phyloP scores from a whole-genome alignment of 2,888 invertebrate species.

The Deilephila porcellus region DNA sequence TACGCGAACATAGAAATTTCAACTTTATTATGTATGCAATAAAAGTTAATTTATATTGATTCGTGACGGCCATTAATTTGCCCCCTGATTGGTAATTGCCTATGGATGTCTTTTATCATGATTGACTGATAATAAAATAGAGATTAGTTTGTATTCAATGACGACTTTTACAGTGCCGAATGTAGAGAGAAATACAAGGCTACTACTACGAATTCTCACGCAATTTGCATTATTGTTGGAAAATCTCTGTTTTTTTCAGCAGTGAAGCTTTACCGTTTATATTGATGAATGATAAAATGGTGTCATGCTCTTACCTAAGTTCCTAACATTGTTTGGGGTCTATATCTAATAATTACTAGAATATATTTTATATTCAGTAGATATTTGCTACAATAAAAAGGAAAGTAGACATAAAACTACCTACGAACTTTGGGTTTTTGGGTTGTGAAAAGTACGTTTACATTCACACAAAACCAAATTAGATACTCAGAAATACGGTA shows the following conservation, averaged over 20 bases:
- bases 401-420: too few relatives aligned
- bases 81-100: neutral
- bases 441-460: too few relatives aligned
- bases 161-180: neutral
- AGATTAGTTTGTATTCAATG: neutral
- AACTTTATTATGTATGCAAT: neutral
- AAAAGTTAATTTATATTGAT: neutral
- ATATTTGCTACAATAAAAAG: too few relatives aligned
- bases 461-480: too few relatives aligned
- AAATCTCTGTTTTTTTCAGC: neutral
- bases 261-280: too few relatives aligned
- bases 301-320: too few relatives aligned
- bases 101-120: neutral
- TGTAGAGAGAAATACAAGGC: neutral
- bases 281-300: too few relatives aligned
- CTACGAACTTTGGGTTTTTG: too few relatives aligned
- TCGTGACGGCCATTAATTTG: neutral
- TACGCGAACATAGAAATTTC: neutral
- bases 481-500: neutral
- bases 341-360: too few relatives aligned
- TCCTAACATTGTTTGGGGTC: too few relatives aligned
- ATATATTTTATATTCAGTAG: too few relatives aligned
- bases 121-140: constrained; percentile 15
- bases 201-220: neutral
- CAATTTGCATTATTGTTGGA: neutral